Evolutionary conservation across 1,140 invertebrate species (phyloP).

Genomic region (Lycorma delicatula): DNA sequence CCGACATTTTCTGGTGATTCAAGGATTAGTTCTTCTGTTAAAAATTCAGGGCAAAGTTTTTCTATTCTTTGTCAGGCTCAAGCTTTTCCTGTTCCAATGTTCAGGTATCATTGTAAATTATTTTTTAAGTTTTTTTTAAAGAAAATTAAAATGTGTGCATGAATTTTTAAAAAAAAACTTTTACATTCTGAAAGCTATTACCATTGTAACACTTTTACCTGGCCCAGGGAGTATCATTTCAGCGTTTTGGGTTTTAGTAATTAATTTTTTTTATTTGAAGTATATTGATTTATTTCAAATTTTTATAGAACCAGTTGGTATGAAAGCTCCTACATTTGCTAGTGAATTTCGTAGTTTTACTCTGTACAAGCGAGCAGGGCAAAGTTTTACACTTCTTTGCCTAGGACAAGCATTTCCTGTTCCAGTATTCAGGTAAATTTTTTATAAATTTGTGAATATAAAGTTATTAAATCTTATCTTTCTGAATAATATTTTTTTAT

Average conservation of each 20-base stretch:
- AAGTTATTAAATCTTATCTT: background rate
- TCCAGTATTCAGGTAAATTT: constrained; percentile 29
- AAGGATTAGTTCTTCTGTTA: constrained; percentile 55
- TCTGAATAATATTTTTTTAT: background rate
- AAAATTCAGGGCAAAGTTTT: constrained; percentile 51
- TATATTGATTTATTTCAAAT: background rate
- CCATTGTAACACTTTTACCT: too few relatives aligned
- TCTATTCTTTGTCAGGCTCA: constrained; percentile 48
- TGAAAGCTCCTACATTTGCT: constrained; percentile 35
- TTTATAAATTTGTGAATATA: background rate
- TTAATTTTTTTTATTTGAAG: constrained; percentile 6
- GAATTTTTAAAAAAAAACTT: too few relatives aligned
- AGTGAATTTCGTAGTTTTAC: constrained; percentile 52
- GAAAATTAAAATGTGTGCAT: too few relatives aligned
- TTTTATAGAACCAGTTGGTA: constrained; percentile 36
- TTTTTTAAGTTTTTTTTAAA: too few relatives aligned
- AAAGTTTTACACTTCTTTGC: constrained; percentile 46
- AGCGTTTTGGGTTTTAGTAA: background rate
- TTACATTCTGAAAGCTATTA: too few relatives aligned
- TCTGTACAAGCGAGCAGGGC: constrained; percentile 42
- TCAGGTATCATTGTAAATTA: constrained; percentile 41
- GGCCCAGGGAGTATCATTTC: too few relatives aligned
- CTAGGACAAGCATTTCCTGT: constrained; percentile 57
- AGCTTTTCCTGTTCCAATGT: constrained; percentile 45
- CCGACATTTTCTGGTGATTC: constrained; percentile 43